Percentiles rank a stretch among this genome's conserved stretches.
Conservation (phyloP, 2,888 invertebrate genomes). For the Tetranychus truncatus region DNA sequence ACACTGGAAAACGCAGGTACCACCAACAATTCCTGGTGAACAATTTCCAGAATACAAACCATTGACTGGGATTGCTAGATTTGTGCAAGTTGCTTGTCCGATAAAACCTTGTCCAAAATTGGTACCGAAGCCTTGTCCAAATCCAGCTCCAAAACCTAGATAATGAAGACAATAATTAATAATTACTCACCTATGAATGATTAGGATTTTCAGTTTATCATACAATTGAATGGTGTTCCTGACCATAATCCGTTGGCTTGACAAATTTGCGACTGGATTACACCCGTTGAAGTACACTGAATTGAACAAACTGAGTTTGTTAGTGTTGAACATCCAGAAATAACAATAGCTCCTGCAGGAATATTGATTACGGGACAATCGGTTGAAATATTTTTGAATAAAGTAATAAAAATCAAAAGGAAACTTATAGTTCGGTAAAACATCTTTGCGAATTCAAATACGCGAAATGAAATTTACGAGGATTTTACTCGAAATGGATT, state of each 20-base stretch:
- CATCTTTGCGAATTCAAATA: too few relatives aligned
- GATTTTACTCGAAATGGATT: too few relatives aligned
- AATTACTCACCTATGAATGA: not conserved
- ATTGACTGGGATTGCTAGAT: not conserved
- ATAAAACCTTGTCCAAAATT: not conserved
- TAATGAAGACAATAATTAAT: too few relatives aligned
- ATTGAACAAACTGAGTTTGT: not conserved
- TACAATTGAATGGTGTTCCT: not conserved
- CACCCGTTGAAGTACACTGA: not conserved
- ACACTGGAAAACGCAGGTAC: conserved; percentile 2
- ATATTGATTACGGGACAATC: not conserved
- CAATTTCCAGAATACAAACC: conserved; percentile 2
- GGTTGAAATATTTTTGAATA: not conserved
- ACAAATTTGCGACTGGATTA: not conserved
- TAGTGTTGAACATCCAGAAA: not conserved
- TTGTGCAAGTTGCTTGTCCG: not conserved
- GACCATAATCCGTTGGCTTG: not conserved
- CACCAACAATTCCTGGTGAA: not conserved
- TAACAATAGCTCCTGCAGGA: not conserved
- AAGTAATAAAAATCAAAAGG: not conserved
- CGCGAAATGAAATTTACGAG: too few relatives aligned
- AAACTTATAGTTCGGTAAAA: not conserved
- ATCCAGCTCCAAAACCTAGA: too few relatives aligned
- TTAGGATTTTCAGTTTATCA: not conserved
- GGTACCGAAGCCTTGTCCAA: too few relatives aligned